Evolutionary conservation across 2,797 vertebrate species (phyloP), one percentile per base, ranked within the genome.

Genomic region (Glossophaga mutica): DNA sequence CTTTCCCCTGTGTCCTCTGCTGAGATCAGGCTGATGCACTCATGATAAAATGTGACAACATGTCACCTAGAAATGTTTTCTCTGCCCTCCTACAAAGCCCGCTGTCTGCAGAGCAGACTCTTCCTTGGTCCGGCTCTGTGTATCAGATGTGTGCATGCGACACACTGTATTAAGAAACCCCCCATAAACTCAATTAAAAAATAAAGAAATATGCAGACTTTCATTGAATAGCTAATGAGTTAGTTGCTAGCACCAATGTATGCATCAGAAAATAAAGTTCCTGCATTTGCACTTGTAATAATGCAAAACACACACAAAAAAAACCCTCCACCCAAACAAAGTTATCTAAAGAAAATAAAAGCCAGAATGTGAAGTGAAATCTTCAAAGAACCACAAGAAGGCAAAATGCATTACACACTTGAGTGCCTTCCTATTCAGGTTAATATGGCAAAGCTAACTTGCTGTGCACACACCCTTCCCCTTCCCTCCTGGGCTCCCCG

Each of bases 271-370:
- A 94, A 90, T 62, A 83, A 76, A 76, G 15, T 93, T 90, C 42
- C 29, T 93, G 9, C 15, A 79, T 93, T 91, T 81, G 39, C 67
- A 84, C 78, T 26, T 50, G 24, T 70, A 76, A 78, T 87, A 77
- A 83, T 65, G 55, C 18, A 68, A 22, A 55, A 55, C n/a, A 55
- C 4, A 46, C 12, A 46, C 46, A 48, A 22, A 55, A 26, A n/a
- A 52, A 22, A 37, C 44, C 86, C 11, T 78, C 90, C 12, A 70
- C 34, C 11, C 42, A 24, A 34, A 73, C 19, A 87, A 87, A 96
- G 32, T 65, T 92, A 78, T 84, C 86, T 93, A 48, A 93, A 92
- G 76, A 67, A 94, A 84, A 93, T 90, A 92, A 94, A 96, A 95
- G 71, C 24, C 42, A 94, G 85, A 94, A 71, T 94, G 22, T 62